Percentiles rank a stretch among this genome's conserved stretches.
These are phyloP conservation scores for Rhinopithecus roxellana DNA, from an alignment of 2,113 vertebrate species.

Conservation along the genomic window DNA sequence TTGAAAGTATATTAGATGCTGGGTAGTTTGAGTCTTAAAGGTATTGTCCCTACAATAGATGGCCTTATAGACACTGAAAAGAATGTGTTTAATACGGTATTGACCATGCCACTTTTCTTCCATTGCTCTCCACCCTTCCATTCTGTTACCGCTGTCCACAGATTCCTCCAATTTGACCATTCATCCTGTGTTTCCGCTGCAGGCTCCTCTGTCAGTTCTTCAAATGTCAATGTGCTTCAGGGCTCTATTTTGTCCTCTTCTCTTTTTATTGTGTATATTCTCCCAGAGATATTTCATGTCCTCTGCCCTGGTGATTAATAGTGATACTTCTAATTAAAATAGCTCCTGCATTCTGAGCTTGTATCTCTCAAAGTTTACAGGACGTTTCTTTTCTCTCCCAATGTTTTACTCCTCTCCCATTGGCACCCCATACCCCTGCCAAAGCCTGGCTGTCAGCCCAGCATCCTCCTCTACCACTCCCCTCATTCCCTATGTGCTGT, in stretches of 20 bases:
- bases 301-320: background rate
- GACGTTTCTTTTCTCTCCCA: background rate
- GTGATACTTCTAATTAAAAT: background rate
- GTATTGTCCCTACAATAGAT: background rate
- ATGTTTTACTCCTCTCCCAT: background rate
- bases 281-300: background rate
- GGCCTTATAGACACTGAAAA: background rate
- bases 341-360: background rate
- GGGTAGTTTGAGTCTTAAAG: background rate
- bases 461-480: background rate
- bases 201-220: background rate
- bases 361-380: background rate
- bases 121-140: background rate
- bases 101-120: background rate
- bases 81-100: background rate
- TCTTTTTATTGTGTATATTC: background rate
- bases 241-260: background rate
- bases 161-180: background rate
- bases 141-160: background rate
- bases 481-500: background rate
- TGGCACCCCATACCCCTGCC: background rate
- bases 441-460: background rate
- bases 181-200: background rate
- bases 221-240: background rate
- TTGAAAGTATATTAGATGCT: background rate